Evolutionary conservation across 2,113 vertebrate genomes (phyloP).

Genomic region (Heterotis niloticus): DNA sequence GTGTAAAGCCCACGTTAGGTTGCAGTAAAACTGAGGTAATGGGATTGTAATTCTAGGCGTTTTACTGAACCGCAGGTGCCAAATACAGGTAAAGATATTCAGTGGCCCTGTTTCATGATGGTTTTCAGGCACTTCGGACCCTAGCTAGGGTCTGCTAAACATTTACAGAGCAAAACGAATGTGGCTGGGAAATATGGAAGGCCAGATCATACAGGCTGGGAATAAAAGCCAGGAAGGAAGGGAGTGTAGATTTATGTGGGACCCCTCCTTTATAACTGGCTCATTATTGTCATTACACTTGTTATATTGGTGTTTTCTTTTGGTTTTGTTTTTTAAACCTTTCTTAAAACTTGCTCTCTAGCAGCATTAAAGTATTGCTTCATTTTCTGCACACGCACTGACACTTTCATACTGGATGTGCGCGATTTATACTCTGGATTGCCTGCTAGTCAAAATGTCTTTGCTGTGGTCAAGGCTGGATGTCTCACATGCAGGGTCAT

Average conservation of each 20-base stretch:
- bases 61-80: no score
- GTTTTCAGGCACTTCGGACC: conserved; percentile 39
- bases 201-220: conserved; percentile 16
- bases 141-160: conserved; percentile 37
- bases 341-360: conserved; percentile 9
- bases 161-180: conserved; percentile 42
- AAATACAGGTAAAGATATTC: neutral
- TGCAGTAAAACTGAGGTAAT: no score
- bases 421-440: neutral
- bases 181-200: conserved; percentile 32
- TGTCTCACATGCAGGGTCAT: neutral
- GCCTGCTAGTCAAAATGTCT: no score
- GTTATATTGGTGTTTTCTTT: neutral
- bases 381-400: neutral
- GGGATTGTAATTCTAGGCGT: no score
- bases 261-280: neutral
- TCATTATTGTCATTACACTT: neutral
- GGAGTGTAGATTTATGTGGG: neutral
- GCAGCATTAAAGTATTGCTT: neutral
- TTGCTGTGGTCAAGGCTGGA: neutral
- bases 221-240: neutral
- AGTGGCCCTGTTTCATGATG: conserved; percentile 28
- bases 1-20: no score
- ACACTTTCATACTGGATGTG: neutral
- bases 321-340: neutral